phyloP scores from a whole-genome alignment of 2,797 vertebrate genomes.

The Discoglossus pictus region DNA sequence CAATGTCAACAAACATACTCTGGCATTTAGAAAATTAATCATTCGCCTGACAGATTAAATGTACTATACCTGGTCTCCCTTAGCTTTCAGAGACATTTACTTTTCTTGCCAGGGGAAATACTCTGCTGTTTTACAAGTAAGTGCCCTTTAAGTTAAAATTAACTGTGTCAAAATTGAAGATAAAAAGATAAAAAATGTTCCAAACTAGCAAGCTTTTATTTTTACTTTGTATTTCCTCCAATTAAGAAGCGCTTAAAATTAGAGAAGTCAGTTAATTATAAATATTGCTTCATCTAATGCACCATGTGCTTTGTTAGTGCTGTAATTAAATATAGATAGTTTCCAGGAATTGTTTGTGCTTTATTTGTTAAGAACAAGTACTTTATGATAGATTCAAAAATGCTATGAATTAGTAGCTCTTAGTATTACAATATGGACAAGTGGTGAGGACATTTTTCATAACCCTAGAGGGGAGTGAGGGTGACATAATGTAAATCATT shows the following conservation, averaged over 20 bases:
- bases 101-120: constrained; percentile 42
- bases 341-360: constrained; percentile 8
- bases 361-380: constrained; percentile 43
- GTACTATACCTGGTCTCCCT: constrained; percentile 33
- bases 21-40: constrained; percentile 52
- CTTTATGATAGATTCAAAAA: constrained; percentile 36
- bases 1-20: constrained; percentile 48
- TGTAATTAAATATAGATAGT: constrained; percentile 13
- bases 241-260: constrained; percentile 50
- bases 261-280: constrained; percentile 49
- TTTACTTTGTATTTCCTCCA: constrained; percentile 34
- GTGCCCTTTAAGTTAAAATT: constrained; percentile 33
- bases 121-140: constrained; percentile 40
- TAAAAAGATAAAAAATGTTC: constrained; percentile 6
- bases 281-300: constrained; percentile 22
- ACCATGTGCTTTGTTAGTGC: constrained; percentile 42
- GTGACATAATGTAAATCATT: no score
- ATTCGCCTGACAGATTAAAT: constrained; percentile 43
- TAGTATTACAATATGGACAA: no score
- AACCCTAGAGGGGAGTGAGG: no score
- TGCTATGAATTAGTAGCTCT: no score
- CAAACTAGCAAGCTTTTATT: constrained; percentile 2
- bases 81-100: constrained; percentile 45
- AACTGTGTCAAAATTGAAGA: constrained; percentile 6
- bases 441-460: not conserved